Evolutionary conservation across 2,888 invertebrate genomes (phyloP).

Genomic region (Ctena decussata): DNA sequence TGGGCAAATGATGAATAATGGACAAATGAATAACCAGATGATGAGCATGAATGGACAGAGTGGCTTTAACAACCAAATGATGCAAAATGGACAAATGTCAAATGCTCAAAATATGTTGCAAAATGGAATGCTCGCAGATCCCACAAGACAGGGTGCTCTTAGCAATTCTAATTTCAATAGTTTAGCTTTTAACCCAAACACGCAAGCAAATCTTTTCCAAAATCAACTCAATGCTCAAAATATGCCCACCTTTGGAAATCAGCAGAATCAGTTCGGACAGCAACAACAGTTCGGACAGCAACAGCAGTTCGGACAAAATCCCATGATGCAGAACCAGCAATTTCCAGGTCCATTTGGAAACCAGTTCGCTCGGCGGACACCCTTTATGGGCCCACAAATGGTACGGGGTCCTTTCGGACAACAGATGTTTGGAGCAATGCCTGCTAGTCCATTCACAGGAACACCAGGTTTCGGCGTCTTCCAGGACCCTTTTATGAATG

Average conservation of each 20-base stretch:
- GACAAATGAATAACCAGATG: not conserved
- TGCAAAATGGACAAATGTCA: not conserved
- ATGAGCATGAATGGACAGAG: not conserved
- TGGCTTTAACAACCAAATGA: too few species aligned
- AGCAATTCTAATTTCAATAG: slow-evolving; percentile 42
- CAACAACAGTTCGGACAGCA: slow-evolving; percentile 31
- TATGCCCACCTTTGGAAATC: slow-evolving; percentile 31
- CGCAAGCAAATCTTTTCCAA: slow-evolving; percentile 42
- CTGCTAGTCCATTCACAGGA: slow-evolving; percentile 38
- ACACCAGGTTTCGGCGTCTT: slow-evolving; percentile 48
- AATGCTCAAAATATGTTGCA: slow-evolving; percentile 9
- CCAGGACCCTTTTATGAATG: slow-evolving; percentile 50
- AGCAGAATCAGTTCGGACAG: slow-evolving; percentile 13
- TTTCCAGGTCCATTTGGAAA: not conserved
- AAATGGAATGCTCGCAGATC: slow-evolving; percentile 44
- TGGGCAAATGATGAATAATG: not conserved
- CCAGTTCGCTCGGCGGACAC: not conserved
- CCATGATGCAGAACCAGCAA: not conserved
- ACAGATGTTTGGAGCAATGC: slow-evolving; percentile 24
- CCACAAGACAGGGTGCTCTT: slow-evolving; percentile 39
- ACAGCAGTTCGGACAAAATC: not conserved
- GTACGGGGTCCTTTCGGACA: slow-evolving; percentile 23
- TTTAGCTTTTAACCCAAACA: slow-evolving; percentile 49
- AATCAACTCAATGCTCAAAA: slow-evolving; percentile 45
- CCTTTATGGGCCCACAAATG: slow-evolving; percentile 7